These are phyloP conservation scores for Momotus momota DNA, from an alignment of 2,797 vertebrate species.

Conservation along the genomic window DNA sequence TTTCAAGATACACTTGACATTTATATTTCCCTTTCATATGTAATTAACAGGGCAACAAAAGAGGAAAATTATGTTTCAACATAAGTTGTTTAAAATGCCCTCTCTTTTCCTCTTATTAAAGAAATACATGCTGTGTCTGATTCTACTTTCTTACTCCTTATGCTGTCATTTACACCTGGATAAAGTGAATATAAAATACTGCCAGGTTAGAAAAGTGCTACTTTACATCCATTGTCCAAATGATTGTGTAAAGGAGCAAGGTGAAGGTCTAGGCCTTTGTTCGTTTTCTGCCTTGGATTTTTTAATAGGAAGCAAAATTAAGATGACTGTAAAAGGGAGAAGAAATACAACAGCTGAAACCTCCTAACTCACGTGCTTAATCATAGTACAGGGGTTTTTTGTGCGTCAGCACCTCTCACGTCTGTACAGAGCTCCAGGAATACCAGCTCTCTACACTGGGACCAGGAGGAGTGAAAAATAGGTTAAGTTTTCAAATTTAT, in stretches of 20 bases:
- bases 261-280: not conserved
- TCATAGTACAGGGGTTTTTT: not conserved
- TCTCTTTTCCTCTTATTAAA: not conserved
- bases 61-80: not conserved
- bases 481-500: not conserved
- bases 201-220: not conserved
- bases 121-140: not conserved
- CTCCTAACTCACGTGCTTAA: not conserved
- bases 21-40: not conserved
- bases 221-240: not conserved
- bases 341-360: not conserved
- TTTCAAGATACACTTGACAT: not conserved
- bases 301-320: not conserved
- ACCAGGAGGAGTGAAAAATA: not conserved
- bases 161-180: not conserved
- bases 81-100: not conserved
- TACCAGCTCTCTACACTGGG: not conserved
- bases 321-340: not conserved
- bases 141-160: not conserved
- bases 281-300: not conserved
- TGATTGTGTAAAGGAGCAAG: not conserved
- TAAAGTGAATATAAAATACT: slow-evolving; percentile 12
- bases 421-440: not conserved
- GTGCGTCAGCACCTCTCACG: not conserved
- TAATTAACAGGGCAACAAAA: not conserved